A percentile compares a stretch with the other conserved stretches of the same genome.
Evolutionary conservation across 2,888 invertebrate species (phyloP).

Genomic region (Dusona sp.): DNA sequence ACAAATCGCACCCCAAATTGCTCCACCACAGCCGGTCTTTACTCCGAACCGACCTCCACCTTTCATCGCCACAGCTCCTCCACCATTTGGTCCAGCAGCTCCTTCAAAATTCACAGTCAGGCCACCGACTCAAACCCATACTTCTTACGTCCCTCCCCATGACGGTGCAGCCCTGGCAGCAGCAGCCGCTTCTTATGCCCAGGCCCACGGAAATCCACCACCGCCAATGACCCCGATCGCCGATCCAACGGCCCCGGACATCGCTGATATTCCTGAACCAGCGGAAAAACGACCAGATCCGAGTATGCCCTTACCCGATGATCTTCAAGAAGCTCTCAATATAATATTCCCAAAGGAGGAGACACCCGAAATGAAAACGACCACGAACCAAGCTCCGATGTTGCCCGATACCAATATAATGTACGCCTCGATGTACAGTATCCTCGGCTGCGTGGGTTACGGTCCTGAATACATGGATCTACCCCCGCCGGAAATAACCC

Average conservation of each 20-base stretch:
- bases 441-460: slow-evolving; percentile 81
- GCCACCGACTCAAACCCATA: slow-evolving; percentile 69
- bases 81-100: slow-evolving; percentile 74
- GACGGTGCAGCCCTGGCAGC: slow-evolving; percentile 70
- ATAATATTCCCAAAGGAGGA: slow-evolving; percentile 88
- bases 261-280: slow-evolving; percentile 82
- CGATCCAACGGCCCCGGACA: slow-evolving; percentile 64
- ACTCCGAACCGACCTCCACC: slow-evolving; percentile 78
- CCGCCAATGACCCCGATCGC: slow-evolving; percentile 79
- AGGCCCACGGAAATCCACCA: slow-evolving; percentile 78
- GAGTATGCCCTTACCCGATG: slow-evolving; percentile 87
- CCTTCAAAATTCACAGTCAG: slow-evolving; percentile 72
- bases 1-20: slow-evolving; percentile 17
- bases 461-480: slow-evolving; percentile 84
- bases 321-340: slow-evolving; percentile 89
- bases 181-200: slow-evolving; percentile 71
- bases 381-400: slow-evolving; percentile 75
- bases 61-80: slow-evolving; percentile 76
- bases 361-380: slow-evolving; percentile 73
- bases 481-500: slow-evolving; percentile 82
- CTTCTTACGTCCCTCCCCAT: slow-evolving; percentile 72
- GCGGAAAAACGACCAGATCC: slow-evolving; percentile 84
- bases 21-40: slow-evolving; percentile 68
- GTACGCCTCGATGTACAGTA: slow-evolving; percentile 83
- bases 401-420: slow-evolving; percentile 79